Conservation (phyloP, 2,113 vertebrate genomes). For the Orycteropus afer region DNA sequence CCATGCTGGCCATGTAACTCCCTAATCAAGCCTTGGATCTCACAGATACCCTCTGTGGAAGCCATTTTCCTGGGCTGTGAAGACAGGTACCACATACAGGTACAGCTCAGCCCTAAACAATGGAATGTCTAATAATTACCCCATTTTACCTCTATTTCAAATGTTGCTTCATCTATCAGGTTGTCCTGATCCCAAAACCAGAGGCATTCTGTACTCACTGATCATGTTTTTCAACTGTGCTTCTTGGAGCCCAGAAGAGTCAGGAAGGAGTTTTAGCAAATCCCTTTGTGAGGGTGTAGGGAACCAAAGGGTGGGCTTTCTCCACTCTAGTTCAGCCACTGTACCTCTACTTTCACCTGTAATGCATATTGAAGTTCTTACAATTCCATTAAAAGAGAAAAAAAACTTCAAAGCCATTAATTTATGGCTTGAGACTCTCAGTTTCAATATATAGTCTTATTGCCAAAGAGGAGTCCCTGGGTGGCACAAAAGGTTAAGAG, state of each 20-base stretch:
- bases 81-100: neutral
- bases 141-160: neutral
- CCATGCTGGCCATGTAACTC: neutral
- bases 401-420: slow-evolving; percentile 10
- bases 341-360: neutral
- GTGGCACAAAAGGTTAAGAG: too few species aligned
- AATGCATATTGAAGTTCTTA: neutral
- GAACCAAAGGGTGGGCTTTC: neutral
- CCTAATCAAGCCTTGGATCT: neutral
- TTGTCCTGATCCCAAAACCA: neutral
- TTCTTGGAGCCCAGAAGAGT: slow-evolving; percentile 1
- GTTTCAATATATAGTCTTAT: too few species aligned
- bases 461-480: too few species aligned
- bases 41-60: neutral
- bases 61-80: neutral
- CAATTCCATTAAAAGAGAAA: neutral
- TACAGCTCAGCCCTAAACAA: neutral
- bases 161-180: neutral
- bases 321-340: neutral
- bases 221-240: neutral
- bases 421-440: neutral
- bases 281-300: neutral
- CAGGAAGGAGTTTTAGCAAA: neutral
- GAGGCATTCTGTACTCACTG: neutral
- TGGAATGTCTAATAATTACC: neutral